phyloP scores from a whole-genome alignment of 2,888 invertebrate genomes.

The Ctenicera cuprea region DNA sequence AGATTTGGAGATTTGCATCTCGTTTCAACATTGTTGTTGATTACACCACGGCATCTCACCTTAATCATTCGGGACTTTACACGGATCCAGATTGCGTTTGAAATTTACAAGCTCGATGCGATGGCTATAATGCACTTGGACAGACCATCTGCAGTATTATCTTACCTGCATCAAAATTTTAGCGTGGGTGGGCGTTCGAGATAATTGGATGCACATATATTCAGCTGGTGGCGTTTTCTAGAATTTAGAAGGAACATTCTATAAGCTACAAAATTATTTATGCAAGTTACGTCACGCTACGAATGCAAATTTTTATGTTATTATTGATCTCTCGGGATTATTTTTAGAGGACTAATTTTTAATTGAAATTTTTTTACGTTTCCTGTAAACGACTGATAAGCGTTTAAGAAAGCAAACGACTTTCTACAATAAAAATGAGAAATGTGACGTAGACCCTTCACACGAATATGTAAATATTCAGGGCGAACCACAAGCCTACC shows the following conservation, averaged over 20 bases:
- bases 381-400: too few species aligned
- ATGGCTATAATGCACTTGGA: too few species aligned
- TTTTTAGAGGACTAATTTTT: constrained; percentile 11
- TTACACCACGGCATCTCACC: constrained; percentile 3
- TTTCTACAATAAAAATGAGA: too few species aligned
- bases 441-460: too few species aligned
- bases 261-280: constrained; percentile 18
- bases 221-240: constrained; percentile 6
- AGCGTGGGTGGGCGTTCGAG: constrained; percentile 1
- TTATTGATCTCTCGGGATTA: constrained; percentile 22
- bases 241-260: constrained; percentile 22
- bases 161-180: not conserved
- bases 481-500: too few species aligned
- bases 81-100: not conserved
- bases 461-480: not conserved
- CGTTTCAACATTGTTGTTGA: not conserved
- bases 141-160: not conserved
- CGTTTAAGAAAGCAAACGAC: too few species aligned
- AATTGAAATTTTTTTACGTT: constrained; percentile 17
- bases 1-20: constrained; percentile 5
- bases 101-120: not conserved
- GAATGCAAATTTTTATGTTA: not conserved
- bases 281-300: constrained; percentile 19
- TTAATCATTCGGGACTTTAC: not conserved
- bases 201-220: constrained; percentile 29